Conservation (phyloP, 2,113 vertebrate species). For the Rana temporaria region DNA sequence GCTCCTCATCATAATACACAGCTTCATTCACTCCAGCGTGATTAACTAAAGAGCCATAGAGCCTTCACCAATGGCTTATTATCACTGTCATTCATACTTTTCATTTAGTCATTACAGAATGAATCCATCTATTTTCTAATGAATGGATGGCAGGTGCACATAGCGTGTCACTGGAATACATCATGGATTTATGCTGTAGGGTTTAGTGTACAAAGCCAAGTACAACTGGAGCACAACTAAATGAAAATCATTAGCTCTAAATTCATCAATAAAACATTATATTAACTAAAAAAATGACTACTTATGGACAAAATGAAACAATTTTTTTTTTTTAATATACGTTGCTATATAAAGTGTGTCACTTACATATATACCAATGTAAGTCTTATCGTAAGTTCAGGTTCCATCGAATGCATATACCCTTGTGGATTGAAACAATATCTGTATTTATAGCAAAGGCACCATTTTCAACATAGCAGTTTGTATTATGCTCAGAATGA, state of each 20-base stretch:
- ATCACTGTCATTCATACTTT: constrained; percentile 44
- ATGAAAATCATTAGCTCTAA: constrained; percentile 27
- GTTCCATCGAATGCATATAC: background rate
- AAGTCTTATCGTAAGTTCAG: too few species aligned
- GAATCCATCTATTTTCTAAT: constrained; percentile 6
- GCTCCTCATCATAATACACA: constrained; percentile 33
- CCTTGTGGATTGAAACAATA: constrained; percentile 9
- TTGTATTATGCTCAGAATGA: constrained; percentile 2
- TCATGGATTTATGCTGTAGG: constrained; percentile 20
- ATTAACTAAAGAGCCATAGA: background rate
- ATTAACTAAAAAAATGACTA: too few species aligned
- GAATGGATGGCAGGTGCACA: constrained; percentile 39
- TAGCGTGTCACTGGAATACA: background rate
- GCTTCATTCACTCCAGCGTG: constrained; percentile 28
- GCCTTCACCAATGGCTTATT: constrained; percentile 9
- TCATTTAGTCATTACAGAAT: constrained; percentile 27
- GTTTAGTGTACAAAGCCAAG: background rate
- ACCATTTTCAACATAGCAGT: background rate
- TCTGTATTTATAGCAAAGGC: constrained; percentile 12
- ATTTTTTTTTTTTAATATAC: too few species aligned
- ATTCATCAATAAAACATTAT: background rate
- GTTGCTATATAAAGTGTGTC: too few species aligned
- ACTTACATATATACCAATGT: too few species aligned
- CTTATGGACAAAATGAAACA: too few species aligned
- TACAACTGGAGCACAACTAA: background rate